These are phyloP conservation scores for Trematocara marginatum DNA, from an alignment of 2,113 vertebrate genomes.

Conservation along the genomic window DNA sequence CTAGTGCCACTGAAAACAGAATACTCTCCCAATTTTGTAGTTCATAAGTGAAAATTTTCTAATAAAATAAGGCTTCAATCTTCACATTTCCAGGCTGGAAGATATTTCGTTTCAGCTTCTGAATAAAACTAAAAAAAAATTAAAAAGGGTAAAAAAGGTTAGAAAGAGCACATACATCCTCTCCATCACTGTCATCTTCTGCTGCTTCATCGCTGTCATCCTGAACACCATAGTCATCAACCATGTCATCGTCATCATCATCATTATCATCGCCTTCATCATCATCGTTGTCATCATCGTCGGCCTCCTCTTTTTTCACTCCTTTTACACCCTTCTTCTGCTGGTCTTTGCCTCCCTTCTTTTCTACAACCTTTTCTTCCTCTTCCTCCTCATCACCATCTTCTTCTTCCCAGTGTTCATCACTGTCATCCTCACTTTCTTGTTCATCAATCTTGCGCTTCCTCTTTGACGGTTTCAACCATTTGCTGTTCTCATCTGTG, in stretches of 20 bases:
- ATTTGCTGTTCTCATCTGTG: constrained; percentile 77
- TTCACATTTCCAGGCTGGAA: background rate
- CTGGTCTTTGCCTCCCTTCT: constrained; percentile 17
- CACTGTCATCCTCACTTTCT: constrained; percentile 66
- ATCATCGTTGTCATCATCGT: background rate
- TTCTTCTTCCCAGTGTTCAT: constrained; percentile 71
- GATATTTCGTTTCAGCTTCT: background rate
- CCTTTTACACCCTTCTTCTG: constrained; percentile 19
- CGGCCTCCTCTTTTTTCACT: background rate
- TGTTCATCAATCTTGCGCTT: constrained; percentile 66
- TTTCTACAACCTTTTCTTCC: constrained; percentile 4
- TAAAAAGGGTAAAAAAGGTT: background rate
- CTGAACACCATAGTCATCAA: constrained; percentile 85
- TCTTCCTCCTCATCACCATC: constrained; percentile 27
- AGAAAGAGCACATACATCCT: constrained; percentile 56
- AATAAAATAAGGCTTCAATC: background rate
- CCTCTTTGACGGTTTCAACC: constrained; percentile 73
- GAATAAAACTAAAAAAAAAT: background rate
- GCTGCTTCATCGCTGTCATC: constrained; percentile 50
- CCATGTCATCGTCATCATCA: constrained; percentile 71
- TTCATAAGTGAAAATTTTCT: background rate
- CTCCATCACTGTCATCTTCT: constrained; percentile 64
- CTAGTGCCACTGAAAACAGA: background rate
- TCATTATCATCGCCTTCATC: background rate
- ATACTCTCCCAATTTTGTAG: background rate